Base-by-base conservation (phyloP, 1,140 invertebrate genomes). In the Bombus huntii region DNA sequence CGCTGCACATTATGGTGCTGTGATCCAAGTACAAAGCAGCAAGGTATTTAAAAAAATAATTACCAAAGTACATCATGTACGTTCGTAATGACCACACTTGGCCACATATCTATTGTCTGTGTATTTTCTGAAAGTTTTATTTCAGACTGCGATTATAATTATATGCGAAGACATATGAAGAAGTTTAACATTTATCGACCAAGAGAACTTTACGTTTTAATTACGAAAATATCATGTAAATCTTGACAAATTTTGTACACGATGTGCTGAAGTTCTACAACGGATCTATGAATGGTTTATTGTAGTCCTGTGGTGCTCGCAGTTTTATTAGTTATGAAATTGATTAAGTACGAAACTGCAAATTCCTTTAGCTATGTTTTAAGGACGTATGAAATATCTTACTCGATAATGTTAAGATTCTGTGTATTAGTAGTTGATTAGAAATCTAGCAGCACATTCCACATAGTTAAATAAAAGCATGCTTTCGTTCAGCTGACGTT, bases 21-120 rank as follows among this genome's bases (percentile, higher is more conserved):
- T 90, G 47, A 82, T 34, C 8, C 70, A 90, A 90, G 89, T 90
- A 90, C 89, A 90, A 90, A 89, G 9, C 79, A 71, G 37, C 70
- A 89, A 65, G 39, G 22, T 72, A 68, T 44, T 83, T 66, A 71
- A 77, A 88, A 22, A n/a, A 37, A 65, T 22, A 31, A 75, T 15
- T 44, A 75, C 25, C 37, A 44, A 66, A 72, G 22, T 82, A 72
- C 22, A 44, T 10, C 3, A 34, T 70, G 62, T 78, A 88, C 57
- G 57, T 73, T 37, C 80, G 71, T 68, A 74, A 81, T 53, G 71
- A 84, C 72, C 57, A 89, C 44, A 83, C 77, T 66, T 59, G 71
- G 79, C 66, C 37, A 88, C 87, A 88, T 89, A 88, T 90, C 87
- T 83, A 84, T 77, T 70, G 28, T 73, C 28, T 10, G 39, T 72